Evolutionary conservation across 1,140 invertebrate genomes (phyloP).

Genomic region (Andrena cerasifolii): DNA sequence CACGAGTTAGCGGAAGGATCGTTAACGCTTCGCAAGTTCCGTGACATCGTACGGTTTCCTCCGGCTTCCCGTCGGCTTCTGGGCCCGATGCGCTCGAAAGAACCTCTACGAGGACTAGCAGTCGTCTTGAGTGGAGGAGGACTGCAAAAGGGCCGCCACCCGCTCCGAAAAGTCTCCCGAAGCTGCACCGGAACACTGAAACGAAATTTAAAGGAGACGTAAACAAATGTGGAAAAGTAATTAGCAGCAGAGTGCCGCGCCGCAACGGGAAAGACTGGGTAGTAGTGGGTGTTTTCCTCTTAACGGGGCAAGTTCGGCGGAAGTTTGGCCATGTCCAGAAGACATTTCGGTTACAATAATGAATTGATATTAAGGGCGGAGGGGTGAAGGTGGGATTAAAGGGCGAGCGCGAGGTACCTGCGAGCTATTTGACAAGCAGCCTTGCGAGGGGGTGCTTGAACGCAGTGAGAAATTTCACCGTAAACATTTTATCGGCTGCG

Average conservation of each 20-base stretch:
- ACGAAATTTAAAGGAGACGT: slow-evolving; percentile 28
- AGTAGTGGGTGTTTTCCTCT: too few species aligned
- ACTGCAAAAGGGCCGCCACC: slow-evolving; percentile 72
- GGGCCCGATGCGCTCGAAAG: background rate
- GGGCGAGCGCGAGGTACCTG: background rate
- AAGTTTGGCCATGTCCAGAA: too few species aligned
- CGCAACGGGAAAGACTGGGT: background rate
- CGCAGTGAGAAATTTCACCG: background rate
- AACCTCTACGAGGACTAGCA: slow-evolving; percentile 69
- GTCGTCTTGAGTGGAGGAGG: slow-evolving; percentile 74
- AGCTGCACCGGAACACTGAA: slow-evolving; percentile 67
- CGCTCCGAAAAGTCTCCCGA: slow-evolving; percentile 72
- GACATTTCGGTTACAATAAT: background rate
- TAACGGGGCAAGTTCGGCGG: too few species aligned
- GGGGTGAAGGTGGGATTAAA: background rate
- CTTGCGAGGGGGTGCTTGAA: background rate
- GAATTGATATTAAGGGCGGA: background rate
- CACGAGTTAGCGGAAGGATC: slow-evolving; percentile 41
- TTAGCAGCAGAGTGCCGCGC: too few species aligned
- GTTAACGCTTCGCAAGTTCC: slow-evolving; percentile 3
- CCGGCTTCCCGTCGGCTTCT: background rate
- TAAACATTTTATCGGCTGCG: slow-evolving; percentile 30
- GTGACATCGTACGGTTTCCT: background rate
- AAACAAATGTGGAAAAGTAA: too few species aligned
- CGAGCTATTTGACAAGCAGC: background rate